Evolutionary conservation across 2,888 invertebrate species (phyloP).

Genomic region (Blastobasis adustella): DNA sequence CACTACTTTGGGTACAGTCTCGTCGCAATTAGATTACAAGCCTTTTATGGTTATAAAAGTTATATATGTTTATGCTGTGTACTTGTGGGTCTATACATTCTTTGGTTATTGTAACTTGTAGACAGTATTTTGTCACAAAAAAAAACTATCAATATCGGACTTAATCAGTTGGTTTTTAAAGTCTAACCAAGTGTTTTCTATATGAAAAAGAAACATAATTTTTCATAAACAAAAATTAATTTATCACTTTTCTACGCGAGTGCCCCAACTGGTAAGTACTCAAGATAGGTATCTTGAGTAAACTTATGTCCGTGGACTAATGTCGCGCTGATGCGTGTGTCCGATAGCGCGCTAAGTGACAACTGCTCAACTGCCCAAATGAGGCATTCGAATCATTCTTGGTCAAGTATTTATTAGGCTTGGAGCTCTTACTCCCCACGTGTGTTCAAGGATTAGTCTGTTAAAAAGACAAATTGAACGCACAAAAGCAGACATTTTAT

Average conservation of each 20-base stretch:
- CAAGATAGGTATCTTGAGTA: constrained; percentile 43
- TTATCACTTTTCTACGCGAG: constrained; percentile 14
- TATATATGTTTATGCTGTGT: too few relatives aligned
- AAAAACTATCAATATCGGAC: too few relatives aligned
- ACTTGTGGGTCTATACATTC: too few relatives aligned
- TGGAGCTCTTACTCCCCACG: neutral
- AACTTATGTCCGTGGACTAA: constrained; percentile 39
- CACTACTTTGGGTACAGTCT: constrained; percentile 27
- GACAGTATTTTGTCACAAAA: too few relatives aligned
- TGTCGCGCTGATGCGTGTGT: constrained; percentile 37
- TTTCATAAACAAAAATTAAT: neutral
- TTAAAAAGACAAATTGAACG: too few relatives aligned
- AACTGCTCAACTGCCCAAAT: constrained; percentile 38
- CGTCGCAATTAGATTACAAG: constrained; percentile 9
- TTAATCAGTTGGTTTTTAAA: too few relatives aligned
- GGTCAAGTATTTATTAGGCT: constrained; percentile 21
- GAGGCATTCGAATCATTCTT: constrained; percentile 29
- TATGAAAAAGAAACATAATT: too few relatives aligned
- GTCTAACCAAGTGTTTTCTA: too few relatives aligned
- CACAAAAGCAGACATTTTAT: too few relatives aligned
- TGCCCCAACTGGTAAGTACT: constrained; percentile 34
- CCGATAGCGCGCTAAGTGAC: constrained; percentile 45
- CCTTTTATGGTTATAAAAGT: neutral
- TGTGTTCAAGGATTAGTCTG: too few relatives aligned
- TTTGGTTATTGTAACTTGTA: too few relatives aligned